phyloP scores from a whole-genome alignment of 2,888 invertebrate genomes.

The Apodemia zela region DNA sequence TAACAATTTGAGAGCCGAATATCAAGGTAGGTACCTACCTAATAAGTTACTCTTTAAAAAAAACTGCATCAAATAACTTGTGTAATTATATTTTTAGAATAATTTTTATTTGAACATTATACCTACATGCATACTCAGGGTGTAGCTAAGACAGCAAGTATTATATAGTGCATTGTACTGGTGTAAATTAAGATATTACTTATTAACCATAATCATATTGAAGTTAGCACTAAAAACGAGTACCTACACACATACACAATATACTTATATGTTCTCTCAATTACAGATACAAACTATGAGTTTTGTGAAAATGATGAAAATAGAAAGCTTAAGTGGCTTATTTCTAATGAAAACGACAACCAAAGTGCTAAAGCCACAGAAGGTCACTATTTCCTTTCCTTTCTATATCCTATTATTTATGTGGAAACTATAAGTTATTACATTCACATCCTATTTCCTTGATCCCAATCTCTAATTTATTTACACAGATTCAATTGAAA shows the following conservation, averaged over 20 bases:
- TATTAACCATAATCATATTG: not conserved
- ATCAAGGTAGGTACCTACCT: too few relatives aligned
- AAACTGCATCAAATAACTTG: too few relatives aligned
- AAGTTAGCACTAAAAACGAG: not conserved
- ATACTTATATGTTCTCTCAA: conserved; percentile 1
- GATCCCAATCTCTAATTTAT: conserved; percentile 24
- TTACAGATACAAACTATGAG: conserved; percentile 55
- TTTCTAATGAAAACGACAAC: conserved; percentile 34
- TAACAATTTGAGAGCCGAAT: too few relatives aligned
- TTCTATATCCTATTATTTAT: conserved; percentile 26
- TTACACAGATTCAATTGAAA: conserved; percentile 24
- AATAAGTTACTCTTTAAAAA: too few relatives aligned
- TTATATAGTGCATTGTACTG: too few relatives aligned
- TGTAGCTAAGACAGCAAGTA: too few relatives aligned
- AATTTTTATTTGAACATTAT: too few relatives aligned
- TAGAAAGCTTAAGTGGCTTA: conserved; percentile 58
- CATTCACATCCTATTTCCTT: conserved; percentile 28
- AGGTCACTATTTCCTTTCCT: conserved; percentile 43
- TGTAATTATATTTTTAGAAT: too few relatives aligned
- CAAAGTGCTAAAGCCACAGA: conserved; percentile 35
- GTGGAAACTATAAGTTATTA: not conserved
- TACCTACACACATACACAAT: too few relatives aligned
- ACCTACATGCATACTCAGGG: too few relatives aligned
- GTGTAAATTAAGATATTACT: too few relatives aligned
- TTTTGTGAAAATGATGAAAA: conserved; percentile 60